Conservation (phyloP, 2,797 vertebrate species). For the Furcifer pardalis region DNA sequence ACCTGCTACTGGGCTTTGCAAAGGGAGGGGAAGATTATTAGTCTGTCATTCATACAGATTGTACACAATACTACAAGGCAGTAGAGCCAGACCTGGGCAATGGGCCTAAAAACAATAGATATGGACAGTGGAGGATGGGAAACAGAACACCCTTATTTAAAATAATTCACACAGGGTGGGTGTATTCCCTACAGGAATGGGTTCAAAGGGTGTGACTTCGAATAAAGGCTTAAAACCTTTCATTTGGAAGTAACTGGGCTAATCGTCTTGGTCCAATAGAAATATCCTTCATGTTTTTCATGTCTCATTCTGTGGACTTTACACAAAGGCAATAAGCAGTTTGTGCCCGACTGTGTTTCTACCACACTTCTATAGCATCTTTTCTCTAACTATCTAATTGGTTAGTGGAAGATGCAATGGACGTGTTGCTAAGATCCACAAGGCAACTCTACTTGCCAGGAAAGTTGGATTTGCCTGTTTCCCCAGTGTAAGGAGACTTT, state of each 20-base stretch:
- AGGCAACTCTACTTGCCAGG: neutral
- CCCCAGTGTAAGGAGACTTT: neutral
- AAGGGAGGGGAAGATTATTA: conserved; percentile 70
- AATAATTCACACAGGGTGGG: neutral
- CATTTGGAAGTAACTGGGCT: neutral
- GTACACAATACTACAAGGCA: conserved; percentile 4
- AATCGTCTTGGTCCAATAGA: neutral
- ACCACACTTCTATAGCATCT: neutral
- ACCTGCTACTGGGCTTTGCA: conserved; percentile 67
- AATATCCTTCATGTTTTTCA: neutral
- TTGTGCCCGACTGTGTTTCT: neutral
- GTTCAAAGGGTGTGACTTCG: neutral
- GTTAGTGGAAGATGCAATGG: too few species aligned
- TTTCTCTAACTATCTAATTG: neutral
- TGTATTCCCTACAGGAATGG: neutral
- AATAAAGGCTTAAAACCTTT: neutral
- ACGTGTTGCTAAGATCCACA: neutral
- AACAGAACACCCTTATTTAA: conserved; percentile 26
- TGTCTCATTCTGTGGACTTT: neutral
- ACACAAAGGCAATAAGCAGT: neutral
- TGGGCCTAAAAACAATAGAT: conserved; percentile 37
- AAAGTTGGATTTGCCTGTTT: neutral
- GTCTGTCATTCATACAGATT: conserved; percentile 74
- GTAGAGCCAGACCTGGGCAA: neutral
- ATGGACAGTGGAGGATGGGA: conserved; percentile 48